Percentiles rank a stretch among this genome's conserved stretches.
These are phyloP conservation scores for Astyanax mexicanus DNA, from an alignment of 2,797 vertebrate species.

Conservation along the genomic window DNA sequence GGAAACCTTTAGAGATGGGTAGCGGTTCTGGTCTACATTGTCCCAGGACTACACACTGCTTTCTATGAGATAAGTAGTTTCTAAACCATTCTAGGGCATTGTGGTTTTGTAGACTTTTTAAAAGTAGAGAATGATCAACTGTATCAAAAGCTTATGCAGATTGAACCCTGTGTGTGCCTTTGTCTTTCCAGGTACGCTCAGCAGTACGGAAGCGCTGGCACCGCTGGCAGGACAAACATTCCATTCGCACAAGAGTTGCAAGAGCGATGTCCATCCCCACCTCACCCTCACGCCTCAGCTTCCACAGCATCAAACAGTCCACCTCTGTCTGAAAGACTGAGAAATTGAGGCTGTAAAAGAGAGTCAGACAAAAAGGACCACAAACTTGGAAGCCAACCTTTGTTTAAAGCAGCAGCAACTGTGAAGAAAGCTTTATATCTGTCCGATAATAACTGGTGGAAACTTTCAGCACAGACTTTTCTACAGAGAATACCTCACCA, in stretches of 20 bases:
- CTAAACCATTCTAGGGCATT: no score
- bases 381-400: background rate
- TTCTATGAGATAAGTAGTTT: no score
- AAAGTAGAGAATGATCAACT: no score
- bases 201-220: slow-evolving; percentile 90
- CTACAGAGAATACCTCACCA: background rate
- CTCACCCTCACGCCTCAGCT: slow-evolving; percentile 89
- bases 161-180: slow-evolving; percentile 19
- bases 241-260: slow-evolving; percentile 84
- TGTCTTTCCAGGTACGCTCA: slow-evolving; percentile 82
- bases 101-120: no score
- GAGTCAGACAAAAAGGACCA: background rate
- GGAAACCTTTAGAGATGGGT: no score
- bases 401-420: background rate
- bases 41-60: no score
- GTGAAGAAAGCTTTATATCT: background rate
- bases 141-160: no score
- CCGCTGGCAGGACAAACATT: slow-evolving; percentile 94
- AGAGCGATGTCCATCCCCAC: slow-evolving; percentile 92
- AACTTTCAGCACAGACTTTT: background rate
- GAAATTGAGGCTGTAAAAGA: background rate
- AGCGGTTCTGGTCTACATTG: no score
- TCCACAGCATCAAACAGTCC: slow-evolving; percentile 95
- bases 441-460: no score
- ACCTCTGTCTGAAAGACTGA: slow-evolving; percentile 79